phyloP scores from a whole-genome alignment of 2,888 invertebrate species.

The Leptinotarsa tumamoca region DNA sequence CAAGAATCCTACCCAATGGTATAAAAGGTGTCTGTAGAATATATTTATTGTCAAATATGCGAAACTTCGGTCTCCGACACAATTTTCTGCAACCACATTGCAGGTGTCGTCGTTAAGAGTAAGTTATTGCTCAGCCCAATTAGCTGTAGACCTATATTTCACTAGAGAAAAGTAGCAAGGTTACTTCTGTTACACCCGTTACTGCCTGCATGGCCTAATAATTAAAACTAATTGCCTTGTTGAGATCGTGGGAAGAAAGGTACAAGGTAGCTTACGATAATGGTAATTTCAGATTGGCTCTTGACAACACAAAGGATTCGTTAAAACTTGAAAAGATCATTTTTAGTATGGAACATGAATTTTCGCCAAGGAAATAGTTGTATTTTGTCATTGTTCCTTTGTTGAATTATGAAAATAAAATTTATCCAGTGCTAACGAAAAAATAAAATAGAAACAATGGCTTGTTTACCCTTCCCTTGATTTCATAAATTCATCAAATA shows the following conservation, averaged over 20 bases:
- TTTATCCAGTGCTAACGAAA: too few relatives aligned
- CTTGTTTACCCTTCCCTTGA: too few relatives aligned
- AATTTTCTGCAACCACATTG: not conserved
- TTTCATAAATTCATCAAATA: too few relatives aligned
- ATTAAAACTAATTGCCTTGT: constrained; percentile 60
- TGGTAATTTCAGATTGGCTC: constrained; percentile 39
- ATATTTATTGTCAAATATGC: not conserved
- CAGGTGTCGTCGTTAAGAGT: constrained; percentile 7
- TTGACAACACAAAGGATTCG: constrained; percentile 24
- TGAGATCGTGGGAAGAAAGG: constrained; percentile 53
- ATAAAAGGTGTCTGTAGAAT: not conserved
- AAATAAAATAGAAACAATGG: too few relatives aligned
- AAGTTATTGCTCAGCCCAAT: constrained; percentile 46
- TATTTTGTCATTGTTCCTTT: too few relatives aligned
- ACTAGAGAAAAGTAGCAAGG: constrained; percentile 37
- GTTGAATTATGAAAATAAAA: too few relatives aligned
- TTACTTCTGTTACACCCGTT: constrained; percentile 21
- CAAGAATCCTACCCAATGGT: not conserved
- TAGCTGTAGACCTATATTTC: constrained; percentile 57
- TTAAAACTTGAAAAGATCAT: constrained; percentile 10
- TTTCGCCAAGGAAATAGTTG: too few relatives aligned
- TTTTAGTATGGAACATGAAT: not conserved
- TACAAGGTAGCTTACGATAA: constrained; percentile 48
- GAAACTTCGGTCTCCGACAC: not conserved
- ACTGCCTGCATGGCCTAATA: constrained; percentile 45